A percentile compares a stretch with the other conserved stretches of the same genome.
phyloP scores from a whole-genome alignment of 2,113 vertebrate genomes.

The Microcebus murinus region DNA sequence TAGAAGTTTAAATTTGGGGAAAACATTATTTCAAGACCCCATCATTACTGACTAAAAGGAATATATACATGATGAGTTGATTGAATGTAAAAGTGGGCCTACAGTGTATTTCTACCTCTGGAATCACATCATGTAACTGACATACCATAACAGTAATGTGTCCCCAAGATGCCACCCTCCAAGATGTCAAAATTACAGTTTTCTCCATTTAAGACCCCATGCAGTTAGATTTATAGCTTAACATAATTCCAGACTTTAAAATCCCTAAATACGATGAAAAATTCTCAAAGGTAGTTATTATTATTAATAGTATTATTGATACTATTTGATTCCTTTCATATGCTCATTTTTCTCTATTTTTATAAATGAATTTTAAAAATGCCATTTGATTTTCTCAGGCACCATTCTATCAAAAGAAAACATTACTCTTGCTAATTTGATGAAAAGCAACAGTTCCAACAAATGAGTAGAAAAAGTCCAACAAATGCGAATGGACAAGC shows the following conservation, averaged over 20 bases:
- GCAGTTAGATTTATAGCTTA: constrained; percentile 14
- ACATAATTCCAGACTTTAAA: neutral
- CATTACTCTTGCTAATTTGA: constrained; percentile 59
- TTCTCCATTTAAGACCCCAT: neutral
- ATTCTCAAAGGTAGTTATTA: constrained; percentile 10
- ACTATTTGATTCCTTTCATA: constrained; percentile 7
- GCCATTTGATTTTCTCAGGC: constrained; percentile 63
- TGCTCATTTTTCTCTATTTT: constrained; percentile 71
- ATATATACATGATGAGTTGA: neutral
- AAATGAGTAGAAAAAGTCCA: constrained; percentile 54
- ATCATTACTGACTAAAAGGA: neutral
- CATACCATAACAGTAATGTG: neutral
- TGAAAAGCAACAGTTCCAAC: constrained; percentile 66
- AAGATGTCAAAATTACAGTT: neutral
- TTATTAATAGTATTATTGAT: constrained; percentile 69
- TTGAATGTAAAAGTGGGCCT: neutral
- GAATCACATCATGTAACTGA: neutral
- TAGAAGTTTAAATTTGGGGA: neutral
- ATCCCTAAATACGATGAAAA: constrained; percentile 23
- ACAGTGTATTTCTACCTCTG: neutral
- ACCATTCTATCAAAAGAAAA: constrained; percentile 52
- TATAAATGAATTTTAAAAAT: constrained; percentile 62
- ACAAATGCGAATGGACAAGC: constrained; percentile 73
- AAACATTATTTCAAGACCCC: neutral
- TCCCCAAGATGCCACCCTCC: too few relatives aligned